Percentiles rank a stretch among this genome's conserved stretches.
These are phyloP conservation scores for Hoplias malabaricus DNA, from an alignment of 2,113 vertebrate species.

Conservation along the genomic window DNA sequence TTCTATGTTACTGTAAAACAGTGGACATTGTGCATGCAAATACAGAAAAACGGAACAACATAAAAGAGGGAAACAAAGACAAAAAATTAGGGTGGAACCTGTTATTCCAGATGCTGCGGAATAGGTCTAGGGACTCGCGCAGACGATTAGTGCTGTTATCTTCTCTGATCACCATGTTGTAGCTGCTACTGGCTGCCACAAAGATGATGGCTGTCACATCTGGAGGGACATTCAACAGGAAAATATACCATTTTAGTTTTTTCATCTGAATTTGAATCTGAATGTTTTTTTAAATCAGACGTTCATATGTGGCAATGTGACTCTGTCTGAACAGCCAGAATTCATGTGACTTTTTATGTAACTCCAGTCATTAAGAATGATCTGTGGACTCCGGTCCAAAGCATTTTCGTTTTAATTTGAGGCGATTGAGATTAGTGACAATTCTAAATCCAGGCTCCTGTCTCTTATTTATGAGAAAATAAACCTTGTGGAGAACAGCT, in stretches of 20 bases:
- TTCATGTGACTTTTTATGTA: no score
- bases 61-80: not conserved
- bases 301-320: not conserved
- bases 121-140: conserved; percentile 92
- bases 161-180: conserved; percentile 99
- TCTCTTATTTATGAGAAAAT: no score
- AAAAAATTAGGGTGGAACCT: conserved; percentile 68
- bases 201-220: conserved; percentile 98
- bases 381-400: no score
- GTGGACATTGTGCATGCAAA: not conserved
- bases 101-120: conserved; percentile 98
- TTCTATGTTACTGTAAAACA: not conserved
- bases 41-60: not conserved
- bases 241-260: not conserved
- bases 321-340: not conserved
- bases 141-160: conserved; percentile 97
- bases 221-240: conserved; percentile 46
- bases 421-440: no score
- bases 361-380: no score
- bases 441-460: no score
- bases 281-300: no score
- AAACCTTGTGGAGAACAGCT: no score
- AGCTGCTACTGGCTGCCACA: conserved; percentile 96
- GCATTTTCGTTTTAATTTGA: no score
- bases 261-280: not conserved